These are phyloP conservation scores for Pelodiscus sinensis DNA, from an alignment of 2,113 vertebrate species.

Conservation along the genomic window DNA sequence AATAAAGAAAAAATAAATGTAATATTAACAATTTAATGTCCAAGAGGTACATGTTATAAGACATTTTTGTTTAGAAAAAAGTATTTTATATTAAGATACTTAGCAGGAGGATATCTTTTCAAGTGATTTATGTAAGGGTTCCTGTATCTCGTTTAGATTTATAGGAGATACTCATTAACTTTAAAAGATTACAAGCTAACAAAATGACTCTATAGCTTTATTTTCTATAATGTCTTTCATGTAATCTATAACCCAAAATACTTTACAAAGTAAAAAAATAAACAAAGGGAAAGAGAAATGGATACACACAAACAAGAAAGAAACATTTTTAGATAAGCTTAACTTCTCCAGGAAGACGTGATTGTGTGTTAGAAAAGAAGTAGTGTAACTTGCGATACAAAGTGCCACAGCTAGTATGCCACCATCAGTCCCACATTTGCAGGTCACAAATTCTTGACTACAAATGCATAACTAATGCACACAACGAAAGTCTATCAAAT, in stretches of 20 bases:
- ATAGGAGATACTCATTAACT: background rate
- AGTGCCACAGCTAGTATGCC: background rate
- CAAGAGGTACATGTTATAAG: background rate
- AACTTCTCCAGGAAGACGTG: conserved; percentile 4
- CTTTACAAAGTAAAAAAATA: conserved; percentile 49
- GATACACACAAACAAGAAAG: background rate
- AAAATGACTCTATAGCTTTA: background rate
- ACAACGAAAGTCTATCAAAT: background rate
- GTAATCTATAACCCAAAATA: conserved; percentile 38
- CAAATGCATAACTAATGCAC: background rate
- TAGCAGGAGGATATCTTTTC: background rate
- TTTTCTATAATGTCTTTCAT: background rate
- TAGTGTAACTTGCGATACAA: conserved; percentile 6
- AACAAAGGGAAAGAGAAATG: background rate
- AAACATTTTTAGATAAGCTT: conserved; percentile 15
- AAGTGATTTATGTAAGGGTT: background rate
- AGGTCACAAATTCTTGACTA: conserved; percentile 30
- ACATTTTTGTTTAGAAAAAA: background rate
- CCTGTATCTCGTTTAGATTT: background rate
- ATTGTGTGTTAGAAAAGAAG: conserved; percentile 12
- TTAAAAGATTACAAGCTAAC: background rate
- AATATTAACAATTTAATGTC: background rate
- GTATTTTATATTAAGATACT: background rate
- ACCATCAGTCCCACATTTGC: background rate
- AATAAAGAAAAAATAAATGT: background rate